Base-by-base conservation (phyloP, 2,797 vertebrate species). In the Danio albolineatus region DNA sequence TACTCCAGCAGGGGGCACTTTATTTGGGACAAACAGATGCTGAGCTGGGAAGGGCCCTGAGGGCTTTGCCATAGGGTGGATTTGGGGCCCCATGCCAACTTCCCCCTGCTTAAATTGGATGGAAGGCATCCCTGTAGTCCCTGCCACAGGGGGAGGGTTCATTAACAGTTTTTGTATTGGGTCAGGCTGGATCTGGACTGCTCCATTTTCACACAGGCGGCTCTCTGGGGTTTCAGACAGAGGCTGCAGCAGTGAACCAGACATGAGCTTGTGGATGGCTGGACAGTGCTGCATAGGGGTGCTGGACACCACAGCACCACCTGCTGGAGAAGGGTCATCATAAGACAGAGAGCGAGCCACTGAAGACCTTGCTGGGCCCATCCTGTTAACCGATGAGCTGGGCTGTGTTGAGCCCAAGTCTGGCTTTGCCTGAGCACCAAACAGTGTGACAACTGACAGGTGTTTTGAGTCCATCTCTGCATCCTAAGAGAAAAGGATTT, bases 191-290 rank as follows among this genome's bases (percentile, higher is more conserved):
- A 87, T 90, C 75, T 88, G 81, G 19, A 0, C 43, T 0, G 89
- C 84, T 65, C 94, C 93, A 0, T 94, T 95, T 79, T 94, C 92
- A 76, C 92, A 94, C 14, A 95, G 89, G 4, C 89, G 87, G 87
- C 89, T 95, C 87, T 96, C 95, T 0, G 96, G 96, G 19, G 95
- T 91, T 89, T 97, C 96, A 0, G 95, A 92, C 7, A 96, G 65
- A 0, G 95, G 95, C 0, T 94, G 96, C 0, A 97, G 94, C 13
- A 93, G 92, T 6, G 94, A 91, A 48, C 93, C 93, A 78, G 92
- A 91, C 94, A 98, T 95, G 5, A 99, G 95, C 89, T 98, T 99
- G 86, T 96, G 96, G 84, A 99, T 96, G 85, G 97, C 97, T 0
- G 96, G 95, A 66, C 97, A 98, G 79, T 96, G 95, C 83, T 95